Evolutionary conservation across 2,888 invertebrate genomes (phyloP), one percentile per base, ranked within the genome.

Genomic region (Trachelus iudaicus): DNA sequence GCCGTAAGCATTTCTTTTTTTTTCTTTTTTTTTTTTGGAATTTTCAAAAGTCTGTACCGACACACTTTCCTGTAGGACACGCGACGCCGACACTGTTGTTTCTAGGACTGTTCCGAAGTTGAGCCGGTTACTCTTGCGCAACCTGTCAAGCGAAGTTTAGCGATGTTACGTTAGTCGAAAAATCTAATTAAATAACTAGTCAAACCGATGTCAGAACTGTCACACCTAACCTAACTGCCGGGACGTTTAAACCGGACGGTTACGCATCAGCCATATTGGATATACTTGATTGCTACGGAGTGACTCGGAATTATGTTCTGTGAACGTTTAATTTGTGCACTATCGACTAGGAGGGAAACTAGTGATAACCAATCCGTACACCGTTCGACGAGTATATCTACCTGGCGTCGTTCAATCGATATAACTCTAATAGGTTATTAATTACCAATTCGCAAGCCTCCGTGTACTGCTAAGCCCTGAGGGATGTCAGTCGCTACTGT

Each of bases 371-470:
- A 56, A 56, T 56, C 56, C 23, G 56, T 56, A 9, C 23, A 56
- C 23, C 9, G 56, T 23, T 23, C 23, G 23, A 56, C 23, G 73
- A 71, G 76, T 35, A 15, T 73, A 76, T 35, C 35, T 76, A 76
- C 71, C 76, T 76, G 73, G 23, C 3, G 35, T 35, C 37, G 37
- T 73, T 76, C 76, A 76, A 76, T 76, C 76, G 76, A 76, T 76
- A 13, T n/a, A 69, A 76, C 73, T 76, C 34, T 73, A 71, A 76
- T 76, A 71, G 73, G 73, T 76, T 76, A 76, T 76, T 76, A 76
- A 76, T 76, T 76, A 76, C 35, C 37, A 23, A 76, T 34, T 23
- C 35, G 33, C 35, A 37, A 23, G 35, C 74, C 15, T 74, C 23
- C 35, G 34, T 35, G 74, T 34, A 74, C 74, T 6, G 37, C 15